Conservation (phyloP, 1,140 invertebrate genomes). For the Colletes latitarsis region DNA sequence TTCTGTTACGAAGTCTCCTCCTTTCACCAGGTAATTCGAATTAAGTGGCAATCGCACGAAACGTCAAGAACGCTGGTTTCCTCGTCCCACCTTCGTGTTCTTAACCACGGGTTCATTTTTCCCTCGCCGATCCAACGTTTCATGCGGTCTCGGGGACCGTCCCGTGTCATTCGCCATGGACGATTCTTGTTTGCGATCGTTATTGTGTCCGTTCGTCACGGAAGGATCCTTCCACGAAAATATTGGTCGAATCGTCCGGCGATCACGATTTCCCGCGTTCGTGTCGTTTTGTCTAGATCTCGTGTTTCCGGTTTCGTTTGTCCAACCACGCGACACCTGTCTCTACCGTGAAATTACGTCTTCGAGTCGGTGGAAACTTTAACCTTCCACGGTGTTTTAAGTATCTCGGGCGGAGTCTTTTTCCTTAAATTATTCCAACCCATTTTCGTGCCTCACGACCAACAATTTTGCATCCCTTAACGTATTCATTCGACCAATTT, state of each 20-base stretch:
- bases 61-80: neutral
- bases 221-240: neutral
- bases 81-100: no score
- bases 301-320: no score
- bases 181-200: neutral
- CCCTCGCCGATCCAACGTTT: neutral
- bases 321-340: no score
- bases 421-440: no score
- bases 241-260: neutral
- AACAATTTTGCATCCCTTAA: no score
- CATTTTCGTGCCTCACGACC: no score
- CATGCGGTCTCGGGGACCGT: neutral
- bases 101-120: neutral
- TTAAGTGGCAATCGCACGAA: neutral
- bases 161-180: neutral
- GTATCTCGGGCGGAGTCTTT: no score
- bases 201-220: neutral
- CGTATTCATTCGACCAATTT: no score
- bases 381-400: no score
- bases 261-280: neutral
- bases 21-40: slow-evolving; percentile 3
- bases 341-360: no score
- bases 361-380: no score
- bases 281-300: neutral
- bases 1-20: slow-evolving; percentile 1